Conservation (phyloP, 2,113 vertebrate species). For the Alosa alosa region DNA sequence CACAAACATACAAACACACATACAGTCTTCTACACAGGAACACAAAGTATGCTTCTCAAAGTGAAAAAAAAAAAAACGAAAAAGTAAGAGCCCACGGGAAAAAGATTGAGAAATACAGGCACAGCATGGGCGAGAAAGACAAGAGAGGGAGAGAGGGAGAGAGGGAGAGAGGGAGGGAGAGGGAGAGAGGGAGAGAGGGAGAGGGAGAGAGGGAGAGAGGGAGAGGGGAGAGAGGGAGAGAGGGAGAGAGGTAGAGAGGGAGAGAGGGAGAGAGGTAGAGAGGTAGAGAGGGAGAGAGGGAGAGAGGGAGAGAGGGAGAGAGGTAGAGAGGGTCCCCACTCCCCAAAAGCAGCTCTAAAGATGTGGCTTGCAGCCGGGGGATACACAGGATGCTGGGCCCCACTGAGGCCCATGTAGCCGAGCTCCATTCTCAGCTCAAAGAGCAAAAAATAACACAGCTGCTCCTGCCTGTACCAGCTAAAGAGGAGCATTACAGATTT, state of each 20-base stretch:
- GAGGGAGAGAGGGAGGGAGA: background rate
- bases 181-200: too few species aligned
- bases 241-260: background rate
- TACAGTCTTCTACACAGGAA: background rate
- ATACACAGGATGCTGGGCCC: background rate
- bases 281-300: background rate
- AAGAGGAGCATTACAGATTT: background rate
- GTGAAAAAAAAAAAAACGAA: background rate
- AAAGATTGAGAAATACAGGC: background rate
- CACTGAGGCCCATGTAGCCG: background rate
- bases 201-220: too few species aligned
- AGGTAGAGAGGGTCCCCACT: background rate
- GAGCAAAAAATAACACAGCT: slow-evolving; percentile 12
- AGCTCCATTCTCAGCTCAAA: background rate
- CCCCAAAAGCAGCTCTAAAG: slow-evolving; percentile 4
- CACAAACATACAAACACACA: background rate
- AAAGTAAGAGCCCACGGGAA: background rate
- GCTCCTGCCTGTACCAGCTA: background rate
- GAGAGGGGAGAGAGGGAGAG: too few species aligned
- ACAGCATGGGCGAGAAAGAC: background rate
- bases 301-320: background rate
- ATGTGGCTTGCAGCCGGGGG: background rate
- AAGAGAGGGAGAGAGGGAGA: background rate
- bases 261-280: background rate
- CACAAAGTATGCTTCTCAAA: background rate